Conservation (phyloP, 2,888 invertebrate genomes). For the Macropis europaea region DNA sequence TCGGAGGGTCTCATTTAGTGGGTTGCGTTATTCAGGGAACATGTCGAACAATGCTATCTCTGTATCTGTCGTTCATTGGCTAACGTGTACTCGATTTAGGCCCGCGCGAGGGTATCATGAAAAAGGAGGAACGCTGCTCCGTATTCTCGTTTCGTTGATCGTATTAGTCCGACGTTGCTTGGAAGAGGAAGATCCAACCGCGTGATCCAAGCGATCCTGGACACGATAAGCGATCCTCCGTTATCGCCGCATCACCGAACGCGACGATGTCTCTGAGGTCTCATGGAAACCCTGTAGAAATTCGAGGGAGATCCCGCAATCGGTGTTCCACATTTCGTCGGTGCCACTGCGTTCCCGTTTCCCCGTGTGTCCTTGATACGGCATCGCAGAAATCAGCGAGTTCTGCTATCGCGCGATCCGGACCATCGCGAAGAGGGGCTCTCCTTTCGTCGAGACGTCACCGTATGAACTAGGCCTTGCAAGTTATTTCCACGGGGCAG, state of each 20-base stretch:
- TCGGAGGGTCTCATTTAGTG: slow-evolving; percentile 32
- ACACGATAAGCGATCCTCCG: slow-evolving; percentile 13
- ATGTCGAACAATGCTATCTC: too few species aligned
- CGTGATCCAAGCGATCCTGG: not conserved
- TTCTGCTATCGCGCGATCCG: slow-evolving; percentile 43
- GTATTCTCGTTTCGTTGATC: not conserved
- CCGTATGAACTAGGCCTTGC: slow-evolving; percentile 11
- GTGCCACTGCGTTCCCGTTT: slow-evolving; percentile 10
- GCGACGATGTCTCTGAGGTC: not conserved
- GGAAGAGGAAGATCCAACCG: not conserved
- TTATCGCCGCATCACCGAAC: slow-evolving; percentile 37
- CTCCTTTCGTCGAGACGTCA: not conserved
- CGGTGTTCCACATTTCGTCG: slow-evolving; percentile 34
- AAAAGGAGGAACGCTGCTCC: not conserved
- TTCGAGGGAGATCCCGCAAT: not conserved
- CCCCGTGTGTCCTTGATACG: slow-evolving; percentile 29
- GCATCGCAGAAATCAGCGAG: slow-evolving; percentile 28
- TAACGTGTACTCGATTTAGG: not conserved
- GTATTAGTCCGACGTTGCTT: not conserved
- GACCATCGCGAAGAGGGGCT: not conserved
- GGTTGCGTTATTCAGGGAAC: not conserved
- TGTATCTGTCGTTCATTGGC: not conserved
- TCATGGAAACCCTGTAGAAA: slow-evolving; percentile 5
- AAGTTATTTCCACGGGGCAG: not conserved
- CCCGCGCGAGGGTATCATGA: not conserved